Conservation (phyloP, 92 coral and sea anemone species). For the Diadumene lineata region DNA sequence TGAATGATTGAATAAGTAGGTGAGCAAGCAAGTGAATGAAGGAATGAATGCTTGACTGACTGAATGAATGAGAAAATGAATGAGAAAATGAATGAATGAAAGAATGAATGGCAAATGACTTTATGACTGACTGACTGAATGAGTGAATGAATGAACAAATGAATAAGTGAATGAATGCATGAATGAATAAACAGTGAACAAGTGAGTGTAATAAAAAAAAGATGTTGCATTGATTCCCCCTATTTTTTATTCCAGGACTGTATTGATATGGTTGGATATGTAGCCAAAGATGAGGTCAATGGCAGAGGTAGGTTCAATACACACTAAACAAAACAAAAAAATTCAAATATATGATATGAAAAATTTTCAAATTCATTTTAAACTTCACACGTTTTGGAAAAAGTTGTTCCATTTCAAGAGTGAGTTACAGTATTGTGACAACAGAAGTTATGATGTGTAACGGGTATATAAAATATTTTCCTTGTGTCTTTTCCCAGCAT, state of each 20-base stretch:
- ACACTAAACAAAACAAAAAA: no score
- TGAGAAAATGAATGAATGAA: background rate
- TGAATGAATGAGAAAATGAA: no score
- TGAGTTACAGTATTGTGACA: no score
- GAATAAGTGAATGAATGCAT: background rate
- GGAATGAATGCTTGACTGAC: no score
- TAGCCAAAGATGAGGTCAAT: constrained; percentile 86
- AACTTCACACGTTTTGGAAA: no score
- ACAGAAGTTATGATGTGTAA: no score
- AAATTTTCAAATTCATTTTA: no score
- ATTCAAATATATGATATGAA: no score
- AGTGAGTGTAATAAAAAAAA: background rate
- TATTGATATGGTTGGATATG: constrained; percentile 96
- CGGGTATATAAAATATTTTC: no score
- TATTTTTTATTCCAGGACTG: constrained; percentile 65
- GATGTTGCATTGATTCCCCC: background rate
- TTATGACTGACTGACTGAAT: background rate
- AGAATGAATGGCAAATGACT: no score
- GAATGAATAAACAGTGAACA: background rate
- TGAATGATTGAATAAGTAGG: background rate
- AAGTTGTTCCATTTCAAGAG: no score
- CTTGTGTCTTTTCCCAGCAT: constrained; percentile 50
- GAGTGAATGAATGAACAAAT: background rate
- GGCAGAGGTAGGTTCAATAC: constrained; percentile 99
- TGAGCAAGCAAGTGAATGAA: background rate